Base-by-base conservation (phyloP, 2,797 vertebrate species). In the Aldrovandia affinis region DNA sequence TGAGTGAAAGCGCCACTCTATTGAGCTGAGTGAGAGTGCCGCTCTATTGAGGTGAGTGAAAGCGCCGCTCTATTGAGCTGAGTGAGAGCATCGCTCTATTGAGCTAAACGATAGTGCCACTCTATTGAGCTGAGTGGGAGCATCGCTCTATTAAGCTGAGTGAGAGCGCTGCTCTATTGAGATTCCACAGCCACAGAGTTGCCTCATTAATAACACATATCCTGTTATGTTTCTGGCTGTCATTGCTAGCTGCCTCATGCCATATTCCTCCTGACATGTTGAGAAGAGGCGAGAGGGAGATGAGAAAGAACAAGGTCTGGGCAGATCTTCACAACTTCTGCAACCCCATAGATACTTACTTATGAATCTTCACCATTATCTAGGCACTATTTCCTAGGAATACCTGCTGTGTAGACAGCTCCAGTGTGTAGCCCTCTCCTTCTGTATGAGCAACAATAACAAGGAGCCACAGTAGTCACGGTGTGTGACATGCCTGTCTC, bases 91-190 rank as follows among this genome's bases (percentile, higher is more conserved):
- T 78, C 81, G 55, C 68, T 78, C 20, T 73, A n/a, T 54, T 84
- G 30, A 42, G 15, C n/a, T n/a, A n/a, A n/a, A n/a, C n/a, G n/a
- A n/a, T n/a, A n/a, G n/a, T n/a, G n/a, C n/a, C n/a, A n/a, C n/a
- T n/a, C n/a, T n/a, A n/a, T n/a, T n/a, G n/a, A n/a, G n/a, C n/a
- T 88, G 52, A 89, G 85, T 88, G 81, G 77, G 85, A 90, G 81
- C 28, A 6, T 78, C 81, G 55, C 68, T 78, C 20, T 73, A n/a
- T 54, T 84, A 28, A 42, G 15, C n/a, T 88, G 52, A 89, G 85
- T 88, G 81, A 78, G 85, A 90, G 81, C 28, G 7, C 79, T 82
- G 55, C 68, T 78, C 20, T 73, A n/a, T 54, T 84, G 30, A 42
- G 15, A 84, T 87, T 84, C 81, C 18, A 85, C 82, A 81, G 73